Conservation (phyloP, 2,113 vertebrate species). For the Alaudala cheleensis region DNA sequence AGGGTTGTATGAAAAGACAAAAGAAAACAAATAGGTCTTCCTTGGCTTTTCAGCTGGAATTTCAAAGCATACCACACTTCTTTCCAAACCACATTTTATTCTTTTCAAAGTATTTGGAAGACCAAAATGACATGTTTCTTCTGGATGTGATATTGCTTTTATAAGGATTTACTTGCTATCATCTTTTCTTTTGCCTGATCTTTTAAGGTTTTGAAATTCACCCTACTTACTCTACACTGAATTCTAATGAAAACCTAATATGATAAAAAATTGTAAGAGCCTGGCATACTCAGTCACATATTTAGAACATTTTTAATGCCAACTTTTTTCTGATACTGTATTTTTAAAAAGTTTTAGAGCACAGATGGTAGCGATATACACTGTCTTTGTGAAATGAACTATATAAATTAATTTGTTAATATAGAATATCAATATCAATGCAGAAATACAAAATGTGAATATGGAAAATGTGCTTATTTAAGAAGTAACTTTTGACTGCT, state of each 20-base stretch:
- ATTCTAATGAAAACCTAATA: constrained; percentile 49
- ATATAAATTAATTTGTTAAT: not conserved
- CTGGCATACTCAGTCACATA: not conserved
- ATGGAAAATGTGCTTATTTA: not conserved
- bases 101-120: constrained; percentile 56
- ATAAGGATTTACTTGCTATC: constrained; percentile 24
- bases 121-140: constrained; percentile 59
- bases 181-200: constrained; percentile 34
- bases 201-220: constrained; percentile 45
- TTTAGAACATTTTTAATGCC: not conserved
- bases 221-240: not conserved
- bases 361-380: not conserved
- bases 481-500: not conserved
- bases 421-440: not conserved
- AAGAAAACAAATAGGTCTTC: constrained; percentile 54
- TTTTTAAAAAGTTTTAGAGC: not conserved
- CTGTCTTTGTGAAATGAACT: not conserved
- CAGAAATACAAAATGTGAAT: not conserved
- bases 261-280: not conserved
- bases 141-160: constrained; percentile 52
- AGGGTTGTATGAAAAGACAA: constrained; percentile 10
- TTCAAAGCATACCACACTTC: constrained; percentile 43
- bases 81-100: constrained; percentile 63
- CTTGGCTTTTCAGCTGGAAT: constrained; percentile 50
- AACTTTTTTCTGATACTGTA: not conserved